Conservation (phyloP, 2,113 vertebrate genomes). For the Mus spicilegus region DNA sequence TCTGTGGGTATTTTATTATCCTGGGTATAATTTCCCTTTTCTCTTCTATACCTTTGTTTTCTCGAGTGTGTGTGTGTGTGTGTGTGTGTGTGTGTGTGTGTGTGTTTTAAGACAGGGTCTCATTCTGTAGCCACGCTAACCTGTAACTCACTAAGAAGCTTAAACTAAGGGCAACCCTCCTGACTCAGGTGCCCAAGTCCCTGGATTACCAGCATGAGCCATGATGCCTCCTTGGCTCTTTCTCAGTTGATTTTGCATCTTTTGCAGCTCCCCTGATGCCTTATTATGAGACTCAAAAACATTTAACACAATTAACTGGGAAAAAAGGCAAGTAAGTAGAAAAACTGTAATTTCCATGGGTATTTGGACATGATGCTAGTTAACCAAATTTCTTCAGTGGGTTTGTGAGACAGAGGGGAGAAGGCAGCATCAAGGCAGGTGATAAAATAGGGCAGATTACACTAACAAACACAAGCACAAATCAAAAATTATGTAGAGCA, state of each 20-base stretch:
- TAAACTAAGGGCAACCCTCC: not conserved
- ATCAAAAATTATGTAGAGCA: constrained; percentile 35
- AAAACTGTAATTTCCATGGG: constrained; percentile 11
- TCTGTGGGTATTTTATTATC: not conserved
- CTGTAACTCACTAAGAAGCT: not conserved
- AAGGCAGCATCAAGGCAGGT: not conserved
- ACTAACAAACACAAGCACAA: not conserved
- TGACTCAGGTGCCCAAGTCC: not conserved
- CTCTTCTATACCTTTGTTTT: not conserved
- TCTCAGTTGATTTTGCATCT: not conserved
- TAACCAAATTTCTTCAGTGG: constrained; percentile 19
- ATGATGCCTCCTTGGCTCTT: not conserved
- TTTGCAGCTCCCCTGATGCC: not conserved
- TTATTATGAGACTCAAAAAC: not conserved
- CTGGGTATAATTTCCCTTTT: not conserved
- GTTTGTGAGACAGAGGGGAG: not conserved
- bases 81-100: not conserved
- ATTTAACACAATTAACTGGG: not conserved
- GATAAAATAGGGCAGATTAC: not conserved
- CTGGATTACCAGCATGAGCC: not conserved
- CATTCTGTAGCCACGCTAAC: not conserved
- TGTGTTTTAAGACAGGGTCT: not conserved
- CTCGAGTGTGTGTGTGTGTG: not conserved
- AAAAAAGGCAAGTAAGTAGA: constrained; percentile 42
- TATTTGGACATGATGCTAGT: not conserved